These are phyloP conservation scores for Acipenser transmontanus DNA, from an alignment of 2,797 vertebrate species.

Conservation along the genomic window DNA sequence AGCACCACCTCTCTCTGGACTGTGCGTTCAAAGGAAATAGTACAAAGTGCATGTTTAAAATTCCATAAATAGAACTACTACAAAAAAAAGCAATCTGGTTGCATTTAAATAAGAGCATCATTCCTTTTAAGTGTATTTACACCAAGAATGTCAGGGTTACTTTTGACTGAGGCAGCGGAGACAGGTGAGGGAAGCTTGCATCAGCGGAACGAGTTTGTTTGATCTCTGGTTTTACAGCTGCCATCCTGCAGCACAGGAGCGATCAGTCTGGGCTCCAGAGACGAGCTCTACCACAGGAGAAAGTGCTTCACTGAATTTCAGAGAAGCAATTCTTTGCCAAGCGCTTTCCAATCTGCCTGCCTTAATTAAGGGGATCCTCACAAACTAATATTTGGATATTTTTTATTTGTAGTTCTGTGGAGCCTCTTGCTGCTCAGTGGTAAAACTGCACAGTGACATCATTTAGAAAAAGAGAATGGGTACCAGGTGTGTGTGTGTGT, in stretches of 20 bases:
- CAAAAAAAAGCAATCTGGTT: constrained; percentile 28
- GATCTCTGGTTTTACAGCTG: constrained; percentile 13
- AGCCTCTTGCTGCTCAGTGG: constrained; percentile 19
- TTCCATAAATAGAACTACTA: constrained; percentile 39
- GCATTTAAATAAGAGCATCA: constrained; percentile 58
- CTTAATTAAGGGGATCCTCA: neutral
- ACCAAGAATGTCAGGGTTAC: constrained; percentile 42
- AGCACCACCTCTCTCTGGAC: neutral
- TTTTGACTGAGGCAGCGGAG: constrained; percentile 27
- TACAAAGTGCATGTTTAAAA: neutral
- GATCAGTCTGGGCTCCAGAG: constrained; percentile 7
- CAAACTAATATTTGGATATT: neutral
- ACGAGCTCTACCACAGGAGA: neutral
- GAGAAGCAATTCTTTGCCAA: neutral
- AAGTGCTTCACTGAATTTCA: neutral
- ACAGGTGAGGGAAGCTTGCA: neutral
- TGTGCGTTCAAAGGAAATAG: neutral
- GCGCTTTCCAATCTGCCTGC: neutral
- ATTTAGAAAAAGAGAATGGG: constrained; percentile 17
- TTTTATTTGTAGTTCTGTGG: neutral
- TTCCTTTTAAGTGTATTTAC: constrained; percentile 51
- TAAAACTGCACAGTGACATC: constrained; percentile 15
- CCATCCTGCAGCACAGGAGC: constrained; percentile 39
- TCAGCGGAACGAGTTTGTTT: constrained; percentile 14
- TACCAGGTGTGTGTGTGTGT: constrained; percentile 10